phyloP scores from a whole-genome alignment of 2,888 invertebrate genomes.

The Harpalus rubripes region DNA sequence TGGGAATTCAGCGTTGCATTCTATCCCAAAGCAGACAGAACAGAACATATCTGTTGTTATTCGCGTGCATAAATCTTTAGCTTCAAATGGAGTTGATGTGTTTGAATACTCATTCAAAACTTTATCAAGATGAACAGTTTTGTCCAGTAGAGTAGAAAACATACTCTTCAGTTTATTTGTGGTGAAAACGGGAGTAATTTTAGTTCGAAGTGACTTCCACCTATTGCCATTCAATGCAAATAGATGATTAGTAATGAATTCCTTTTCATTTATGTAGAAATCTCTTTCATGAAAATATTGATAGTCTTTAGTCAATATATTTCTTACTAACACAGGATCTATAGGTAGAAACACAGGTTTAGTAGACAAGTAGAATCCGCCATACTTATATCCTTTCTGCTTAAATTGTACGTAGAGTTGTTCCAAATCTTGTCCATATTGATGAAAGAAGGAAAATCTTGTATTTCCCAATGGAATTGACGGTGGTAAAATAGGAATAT shows the following conservation, averaged over 20 bases:
- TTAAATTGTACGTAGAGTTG: slow-evolving; percentile 70
- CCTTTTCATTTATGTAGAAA: slow-evolving; percentile 70
- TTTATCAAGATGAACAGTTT: slow-evolving; percentile 68
- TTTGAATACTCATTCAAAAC: slow-evolving; percentile 62
- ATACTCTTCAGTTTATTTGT: slow-evolving; percentile 74
- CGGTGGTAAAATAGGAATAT: slow-evolving; percentile 67
- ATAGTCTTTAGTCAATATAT: slow-evolving; percentile 73
- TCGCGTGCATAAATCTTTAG: slow-evolving; percentile 74
- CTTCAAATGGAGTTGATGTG: slow-evolving; percentile 62
- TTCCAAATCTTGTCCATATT: slow-evolving; percentile 68
- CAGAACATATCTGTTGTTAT: slow-evolving; percentile 77
- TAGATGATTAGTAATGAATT: slow-evolving; percentile 71
- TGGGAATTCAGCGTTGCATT: slow-evolving; percentile 10
- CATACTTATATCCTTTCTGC: slow-evolving; percentile 68
- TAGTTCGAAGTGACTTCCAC: slow-evolving; percentile 74
- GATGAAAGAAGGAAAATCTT: background rate
- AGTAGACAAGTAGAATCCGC: slow-evolving; percentile 68
- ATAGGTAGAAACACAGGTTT: slow-evolving; percentile 71
- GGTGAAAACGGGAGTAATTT: slow-evolving; percentile 74
- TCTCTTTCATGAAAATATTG: slow-evolving; percentile 72
- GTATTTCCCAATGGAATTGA: slow-evolving; percentile 72
- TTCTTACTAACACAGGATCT: slow-evolving; percentile 71
- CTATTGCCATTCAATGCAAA: slow-evolving; percentile 71
- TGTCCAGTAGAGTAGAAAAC: slow-evolving; percentile 66
- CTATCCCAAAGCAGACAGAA: slow-evolving; percentile 1